phyloP scores from a whole-genome alignment of 2,888 invertebrate species.

The Reticulitermes lucifugus region DNA sequence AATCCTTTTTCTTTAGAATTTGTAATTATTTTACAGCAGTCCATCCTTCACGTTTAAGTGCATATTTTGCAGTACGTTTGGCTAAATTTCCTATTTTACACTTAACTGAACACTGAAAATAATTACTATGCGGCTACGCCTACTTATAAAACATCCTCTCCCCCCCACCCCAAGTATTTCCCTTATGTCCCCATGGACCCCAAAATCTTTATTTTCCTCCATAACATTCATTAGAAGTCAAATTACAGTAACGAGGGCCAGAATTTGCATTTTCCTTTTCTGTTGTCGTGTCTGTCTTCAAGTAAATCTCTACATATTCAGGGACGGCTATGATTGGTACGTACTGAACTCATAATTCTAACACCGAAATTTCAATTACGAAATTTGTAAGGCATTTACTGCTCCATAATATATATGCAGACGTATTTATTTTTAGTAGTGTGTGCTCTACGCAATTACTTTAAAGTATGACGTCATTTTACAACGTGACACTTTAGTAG shows the following conservation, averaged over 20 bases:
- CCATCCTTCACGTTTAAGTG: background rate
- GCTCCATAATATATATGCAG: no score
- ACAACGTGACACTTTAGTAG: no score
- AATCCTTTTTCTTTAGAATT: no score
- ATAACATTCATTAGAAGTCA: background rate
- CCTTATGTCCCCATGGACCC: no score
- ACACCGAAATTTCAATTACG: background rate
- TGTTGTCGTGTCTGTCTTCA: background rate
- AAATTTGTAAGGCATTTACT: no score
- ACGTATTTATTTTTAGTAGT: no score
- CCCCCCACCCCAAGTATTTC: no score
- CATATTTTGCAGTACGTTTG: background rate
- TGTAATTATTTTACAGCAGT: no score
- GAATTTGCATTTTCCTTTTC: background rate
- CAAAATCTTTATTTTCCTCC: background rate
- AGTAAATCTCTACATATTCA: background rate
- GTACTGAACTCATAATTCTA: background rate
- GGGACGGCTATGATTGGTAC: background rate
- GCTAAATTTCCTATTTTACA: background rate
- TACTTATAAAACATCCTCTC: background rate
- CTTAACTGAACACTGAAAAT: background rate
- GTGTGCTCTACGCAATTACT: no score
- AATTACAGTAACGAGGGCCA: background rate
- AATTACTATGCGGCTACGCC: background rate
- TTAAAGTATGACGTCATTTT: no score